Conservation (phyloP, 2,113 vertebrate genomes). For the Callipepla squamata region DNA sequence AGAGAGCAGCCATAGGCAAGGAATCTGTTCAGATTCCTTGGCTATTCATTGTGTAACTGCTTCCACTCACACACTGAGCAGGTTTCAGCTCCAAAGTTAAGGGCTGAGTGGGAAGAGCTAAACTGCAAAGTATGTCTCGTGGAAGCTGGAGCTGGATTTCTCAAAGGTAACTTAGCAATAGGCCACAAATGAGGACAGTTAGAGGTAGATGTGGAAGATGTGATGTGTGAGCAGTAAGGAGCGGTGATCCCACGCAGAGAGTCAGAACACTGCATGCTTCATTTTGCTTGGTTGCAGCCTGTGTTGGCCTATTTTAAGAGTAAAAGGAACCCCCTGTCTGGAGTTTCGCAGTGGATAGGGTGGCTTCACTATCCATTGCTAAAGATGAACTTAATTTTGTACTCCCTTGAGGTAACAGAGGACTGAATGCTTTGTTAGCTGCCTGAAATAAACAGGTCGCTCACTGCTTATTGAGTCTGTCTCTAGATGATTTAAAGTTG, state of each 20-base stretch:
- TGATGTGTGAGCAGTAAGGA: accelerated
- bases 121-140: not conserved
- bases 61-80: not conserved
- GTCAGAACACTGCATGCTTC: not conserved
- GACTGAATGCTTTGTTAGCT: accelerated
- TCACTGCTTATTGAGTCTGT: not conserved
- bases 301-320: not conserved
- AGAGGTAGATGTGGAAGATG: accelerated
- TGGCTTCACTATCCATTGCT: not conserved
- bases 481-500: not conserved
- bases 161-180: not conserved
- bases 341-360: too few relatives aligned
- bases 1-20: not conserved
- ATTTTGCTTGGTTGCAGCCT: not conserved
- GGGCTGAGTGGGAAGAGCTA: not conserved
- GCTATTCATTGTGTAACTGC: not conserved
- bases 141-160: accelerated
- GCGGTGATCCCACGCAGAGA: accelerated
- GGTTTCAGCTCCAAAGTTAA: not conserved
- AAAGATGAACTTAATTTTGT: not conserved
- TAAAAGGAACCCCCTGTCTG: not conserved
- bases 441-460: not conserved
- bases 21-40: not conserved
- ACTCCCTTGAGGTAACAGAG: not conserved
- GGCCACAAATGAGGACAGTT: not conserved